Conservation (phyloP, 2,113 vertebrate genomes). For the Pterocles gutturalis region DNA sequence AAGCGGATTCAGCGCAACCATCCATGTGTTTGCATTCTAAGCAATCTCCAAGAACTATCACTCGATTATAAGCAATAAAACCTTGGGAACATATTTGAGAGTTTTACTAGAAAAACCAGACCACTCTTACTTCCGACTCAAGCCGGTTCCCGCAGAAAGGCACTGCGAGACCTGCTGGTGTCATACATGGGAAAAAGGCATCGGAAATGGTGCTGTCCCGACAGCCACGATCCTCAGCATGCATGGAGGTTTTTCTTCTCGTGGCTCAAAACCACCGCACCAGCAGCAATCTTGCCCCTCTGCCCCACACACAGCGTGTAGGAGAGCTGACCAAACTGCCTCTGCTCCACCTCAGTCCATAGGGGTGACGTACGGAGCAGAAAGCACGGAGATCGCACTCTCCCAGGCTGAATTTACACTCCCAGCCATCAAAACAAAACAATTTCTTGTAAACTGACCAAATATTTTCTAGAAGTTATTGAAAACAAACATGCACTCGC, state of each 20-base stretch:
- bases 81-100: background rate
- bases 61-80: background rate
- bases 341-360: background rate
- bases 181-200: rapidly evolving
- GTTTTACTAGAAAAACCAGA: background rate
- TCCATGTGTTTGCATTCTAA: background rate
- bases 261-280: background rate
- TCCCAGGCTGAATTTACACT: background rate
- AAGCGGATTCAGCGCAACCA: background rate
- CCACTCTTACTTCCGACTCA: rapidly evolving
- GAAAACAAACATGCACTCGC: background rate
- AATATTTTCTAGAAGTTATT: background rate
- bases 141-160: background rate
- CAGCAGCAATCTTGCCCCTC: rapidly evolving
- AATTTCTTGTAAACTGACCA: background rate
- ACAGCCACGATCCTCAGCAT: rapidly evolving
- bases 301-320: rapidly evolving
- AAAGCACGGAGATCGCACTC: background rate
- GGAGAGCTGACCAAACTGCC: background rate
- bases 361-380: rapidly evolving
- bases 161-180: rapidly evolving
- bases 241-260: rapidly evolving
- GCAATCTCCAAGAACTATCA: background rate
- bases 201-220: background rate
- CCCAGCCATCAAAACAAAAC: background rate